These are phyloP conservation scores for Datnioides undecimradiatus DNA, from an alignment of 2,113 vertebrate genomes.

Conservation along the genomic window DNA sequence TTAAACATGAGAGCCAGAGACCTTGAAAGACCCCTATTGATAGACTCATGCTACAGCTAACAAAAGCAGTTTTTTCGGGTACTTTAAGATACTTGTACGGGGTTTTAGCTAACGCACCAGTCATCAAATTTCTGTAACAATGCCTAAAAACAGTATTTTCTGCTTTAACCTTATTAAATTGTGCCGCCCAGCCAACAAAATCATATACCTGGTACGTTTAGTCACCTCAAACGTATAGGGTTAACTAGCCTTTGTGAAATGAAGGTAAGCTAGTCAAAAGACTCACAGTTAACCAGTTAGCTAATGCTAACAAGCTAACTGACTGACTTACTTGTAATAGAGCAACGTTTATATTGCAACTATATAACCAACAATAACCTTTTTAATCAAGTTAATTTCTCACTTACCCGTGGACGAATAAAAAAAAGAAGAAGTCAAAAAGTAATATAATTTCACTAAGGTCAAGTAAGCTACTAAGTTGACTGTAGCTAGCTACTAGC, in stretches of 20 bases:
- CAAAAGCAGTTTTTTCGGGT: neutral
- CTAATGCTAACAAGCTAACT: neutral
- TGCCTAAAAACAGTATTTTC: neutral
- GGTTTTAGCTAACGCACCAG: neutral
- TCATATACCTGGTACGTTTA: too few species aligned
- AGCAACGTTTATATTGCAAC: neutral
- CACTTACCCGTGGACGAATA: slow-evolving; percentile 14
- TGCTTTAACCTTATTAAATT: too few species aligned
- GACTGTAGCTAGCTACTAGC: neutral
- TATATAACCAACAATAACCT: neutral
- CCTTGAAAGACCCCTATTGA: neutral
- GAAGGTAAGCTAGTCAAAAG: neutral
- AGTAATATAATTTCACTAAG: rapidly evolving
- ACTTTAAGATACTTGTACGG: neutral
- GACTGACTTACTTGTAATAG: too few species aligned
- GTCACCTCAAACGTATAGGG: too few species aligned
- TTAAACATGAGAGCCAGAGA: neutral
- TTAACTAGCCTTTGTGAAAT: neutral
- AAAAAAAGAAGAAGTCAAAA: too few species aligned
- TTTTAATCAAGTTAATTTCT: rapidly evolving
- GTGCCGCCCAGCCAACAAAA: too few species aligned
- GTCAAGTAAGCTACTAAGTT: neutral
- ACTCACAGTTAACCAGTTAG: neutral
- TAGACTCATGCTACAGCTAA: neutral
- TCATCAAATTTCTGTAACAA: neutral